A percentile compares a stretch with the other conserved stretches of the same genome.
Conservation (phyloP, 1,140 invertebrate genomes). For the Drosophila littoralis region DNA sequence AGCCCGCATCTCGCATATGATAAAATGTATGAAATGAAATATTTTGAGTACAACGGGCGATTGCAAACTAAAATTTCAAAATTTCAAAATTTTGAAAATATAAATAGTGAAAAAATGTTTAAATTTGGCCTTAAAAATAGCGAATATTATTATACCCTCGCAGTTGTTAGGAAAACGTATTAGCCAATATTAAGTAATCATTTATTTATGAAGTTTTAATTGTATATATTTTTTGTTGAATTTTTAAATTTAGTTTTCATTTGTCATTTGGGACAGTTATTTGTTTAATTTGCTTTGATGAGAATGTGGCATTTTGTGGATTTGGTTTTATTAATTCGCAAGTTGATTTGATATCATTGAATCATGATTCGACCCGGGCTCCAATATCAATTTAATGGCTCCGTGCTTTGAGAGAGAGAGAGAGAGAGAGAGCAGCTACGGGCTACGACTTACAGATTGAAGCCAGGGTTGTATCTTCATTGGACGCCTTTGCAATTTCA, state of each 20-base stretch:
- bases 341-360: neutral
- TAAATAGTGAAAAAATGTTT: no score
- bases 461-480: neutral
- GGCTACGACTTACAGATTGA: neutral
- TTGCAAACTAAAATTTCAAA: no score
- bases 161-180: neutral
- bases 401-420: neutral
- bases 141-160: no score
- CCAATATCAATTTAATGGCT: neutral
- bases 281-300: conserved; percentile 3
- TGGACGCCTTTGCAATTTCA: neutral
- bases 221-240: no score
- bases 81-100: no score
- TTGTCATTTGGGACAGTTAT: neutral
- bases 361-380: neutral
- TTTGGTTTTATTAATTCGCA: neutral
- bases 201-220: neutral
- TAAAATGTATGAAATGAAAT: no score
- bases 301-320: neutral
- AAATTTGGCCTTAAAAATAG: no score
- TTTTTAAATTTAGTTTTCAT: neutral
- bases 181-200: neutral
- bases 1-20: no score
- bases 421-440: no score
- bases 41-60: no score